phyloP scores from a whole-genome alignment of 2,113 vertebrate species.

The Ploceus nigricollis region DNA sequence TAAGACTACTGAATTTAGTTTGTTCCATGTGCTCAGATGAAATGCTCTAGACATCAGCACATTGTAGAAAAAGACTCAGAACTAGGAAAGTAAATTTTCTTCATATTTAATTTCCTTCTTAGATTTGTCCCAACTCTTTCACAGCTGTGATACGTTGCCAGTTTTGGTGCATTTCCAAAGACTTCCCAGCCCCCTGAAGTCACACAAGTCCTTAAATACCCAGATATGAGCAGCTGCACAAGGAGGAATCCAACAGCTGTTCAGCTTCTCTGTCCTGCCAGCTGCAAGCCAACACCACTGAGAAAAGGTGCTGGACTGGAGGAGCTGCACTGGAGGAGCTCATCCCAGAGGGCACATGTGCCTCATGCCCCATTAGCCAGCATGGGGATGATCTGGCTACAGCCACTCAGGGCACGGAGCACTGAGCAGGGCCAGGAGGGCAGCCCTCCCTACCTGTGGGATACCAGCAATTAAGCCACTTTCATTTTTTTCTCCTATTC shows the following conservation, averaged over 20 bases:
- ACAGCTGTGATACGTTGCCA: neutral
- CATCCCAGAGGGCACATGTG: neutral
- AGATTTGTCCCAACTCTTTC: neutral
- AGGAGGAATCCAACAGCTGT: constrained; percentile 43
- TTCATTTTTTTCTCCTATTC: neutral
- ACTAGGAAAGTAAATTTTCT: neutral
- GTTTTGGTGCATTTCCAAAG: constrained; percentile 1
- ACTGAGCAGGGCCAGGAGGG: neutral
- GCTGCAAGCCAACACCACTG: neutral
- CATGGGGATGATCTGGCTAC: fast-evolving
- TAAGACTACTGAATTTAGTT: neutral
- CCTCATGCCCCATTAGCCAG: neutral
- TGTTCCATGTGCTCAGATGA: fast-evolving
- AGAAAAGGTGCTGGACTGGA: neutral
- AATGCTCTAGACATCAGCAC: neutral
- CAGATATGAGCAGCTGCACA: constrained; percentile 34
- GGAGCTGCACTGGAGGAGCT: neutral
- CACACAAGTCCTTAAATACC: neutral
- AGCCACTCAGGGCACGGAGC: neutral
- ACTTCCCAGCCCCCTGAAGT: neutral
- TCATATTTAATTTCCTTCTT: neutral
- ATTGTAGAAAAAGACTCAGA: neutral
- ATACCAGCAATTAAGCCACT: neutral
- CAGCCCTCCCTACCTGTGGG: fast-evolving
- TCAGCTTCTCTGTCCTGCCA: neutral